phyloP scores from a whole-genome alignment of 92 coral and sea anemone species.

The Actinostola sp. region DNA sequence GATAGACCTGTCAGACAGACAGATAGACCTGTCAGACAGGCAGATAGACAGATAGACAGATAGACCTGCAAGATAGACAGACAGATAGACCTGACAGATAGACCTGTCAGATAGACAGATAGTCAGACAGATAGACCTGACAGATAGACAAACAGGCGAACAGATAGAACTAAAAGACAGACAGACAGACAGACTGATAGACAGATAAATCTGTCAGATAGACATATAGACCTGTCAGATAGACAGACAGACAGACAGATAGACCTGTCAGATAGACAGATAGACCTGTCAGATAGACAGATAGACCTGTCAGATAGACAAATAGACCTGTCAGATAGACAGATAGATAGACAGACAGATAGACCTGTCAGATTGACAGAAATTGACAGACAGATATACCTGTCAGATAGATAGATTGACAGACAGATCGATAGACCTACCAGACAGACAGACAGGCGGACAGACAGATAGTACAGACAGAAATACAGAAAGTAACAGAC shows the following conservation, averaged over 20 bases:
- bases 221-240: slow-evolving; percentile 13
- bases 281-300: slow-evolving; percentile 1
- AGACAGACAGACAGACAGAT: slow-evolving; percentile 5
- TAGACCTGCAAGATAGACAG: too few species aligned
- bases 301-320: background rate
- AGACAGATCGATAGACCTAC: slow-evolving; percentile 6
- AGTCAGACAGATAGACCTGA: background rate
- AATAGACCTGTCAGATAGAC: background rate
- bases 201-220: background rate
- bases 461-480: background rate
- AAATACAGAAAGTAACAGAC: background rate
- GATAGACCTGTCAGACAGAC: too few species aligned
- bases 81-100: too few species aligned
- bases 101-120: background rate
- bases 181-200: background rate
- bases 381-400: slow-evolving; percentile 4
- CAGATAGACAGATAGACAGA: too few species aligned
- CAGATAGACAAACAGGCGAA: background rate
- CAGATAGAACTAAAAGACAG: background rate
- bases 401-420: background rate
- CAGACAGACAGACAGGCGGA: background rate
- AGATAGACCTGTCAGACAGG: too few species aligned
- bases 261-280: slow-evolving; percentile 9
- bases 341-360: background rate
- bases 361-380: background rate